Conservation (phyloP, 2,113 vertebrate genomes). For the Syngnathus typhle region DNA sequence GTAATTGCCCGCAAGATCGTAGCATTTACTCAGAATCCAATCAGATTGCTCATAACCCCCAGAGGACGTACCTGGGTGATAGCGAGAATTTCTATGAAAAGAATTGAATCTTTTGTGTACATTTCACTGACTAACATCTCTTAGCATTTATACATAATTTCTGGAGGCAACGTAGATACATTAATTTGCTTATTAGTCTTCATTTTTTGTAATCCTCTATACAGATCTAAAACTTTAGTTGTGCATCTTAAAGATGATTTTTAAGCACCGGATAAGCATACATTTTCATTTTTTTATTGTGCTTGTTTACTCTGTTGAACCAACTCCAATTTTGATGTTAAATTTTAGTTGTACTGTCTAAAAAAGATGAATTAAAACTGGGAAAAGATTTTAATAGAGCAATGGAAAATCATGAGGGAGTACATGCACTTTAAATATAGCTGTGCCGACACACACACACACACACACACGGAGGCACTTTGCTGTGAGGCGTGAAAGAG, state of each 20-base stretch:
- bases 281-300: neutral
- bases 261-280: neutral
- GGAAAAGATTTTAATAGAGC: neutral
- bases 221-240: too few species aligned
- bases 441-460: slow-evolving; percentile 8
- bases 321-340: neutral
- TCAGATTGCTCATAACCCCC: neutral
- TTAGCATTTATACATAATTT: neutral
- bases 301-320: neutral
- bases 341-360: neutral
- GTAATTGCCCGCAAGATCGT: neutral
- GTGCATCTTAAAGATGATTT: too few species aligned
- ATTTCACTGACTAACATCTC: neutral
- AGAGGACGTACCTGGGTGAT: neutral
- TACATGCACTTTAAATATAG: neutral
- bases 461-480: slow-evolving; percentile 57
- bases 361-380: too few species aligned
- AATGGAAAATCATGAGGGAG: neutral
- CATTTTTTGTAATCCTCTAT: neutral
- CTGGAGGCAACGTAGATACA: neutral
- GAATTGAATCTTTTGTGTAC: neutral
- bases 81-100: neutral
- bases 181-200: neutral
- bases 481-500: slow-evolving; percentile 69
- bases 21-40: neutral